Evolutionary conservation across 2,888 invertebrate species (phyloP).

Genomic region (Drosophila barbarae): DNA sequence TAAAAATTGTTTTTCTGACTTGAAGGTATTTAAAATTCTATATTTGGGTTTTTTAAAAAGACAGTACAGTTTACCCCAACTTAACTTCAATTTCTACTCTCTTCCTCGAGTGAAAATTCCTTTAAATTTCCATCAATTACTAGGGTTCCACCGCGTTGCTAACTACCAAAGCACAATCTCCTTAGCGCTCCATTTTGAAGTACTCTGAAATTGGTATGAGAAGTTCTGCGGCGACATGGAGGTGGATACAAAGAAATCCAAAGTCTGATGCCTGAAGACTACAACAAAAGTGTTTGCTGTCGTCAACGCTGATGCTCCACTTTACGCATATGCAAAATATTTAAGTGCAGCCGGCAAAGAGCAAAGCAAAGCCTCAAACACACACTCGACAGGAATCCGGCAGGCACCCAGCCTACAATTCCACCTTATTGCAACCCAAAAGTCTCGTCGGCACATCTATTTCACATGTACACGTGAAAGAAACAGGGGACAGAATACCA

Average conservation of each 20-base stretch:
- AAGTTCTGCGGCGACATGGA: not conserved
- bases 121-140: constrained; percentile 8
- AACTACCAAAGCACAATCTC: constrained; percentile 23
- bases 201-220: constrained; percentile 29
- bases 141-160: not conserved
- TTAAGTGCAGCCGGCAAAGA: constrained; percentile 69
- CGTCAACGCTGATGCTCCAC: constrained; percentile 48
- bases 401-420: constrained; percentile 3
- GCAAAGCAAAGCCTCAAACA: constrained; percentile 66
- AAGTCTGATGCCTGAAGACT: constrained; percentile 31
- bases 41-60: not conserved
- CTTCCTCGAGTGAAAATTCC: not conserved
- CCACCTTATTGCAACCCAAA: constrained; percentile 15
- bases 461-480: not conserved
- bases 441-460: not conserved
- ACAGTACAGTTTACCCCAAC: not conserved
- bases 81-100: too few relatives aligned
- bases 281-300: constrained; percentile 55
- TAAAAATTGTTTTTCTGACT: not conserved
- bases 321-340: constrained; percentile 71
- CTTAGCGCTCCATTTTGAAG: constrained; percentile 9
- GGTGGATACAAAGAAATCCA: constrained; percentile 12
- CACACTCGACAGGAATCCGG: constrained; percentile 41
- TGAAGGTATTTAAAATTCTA: not conserved
- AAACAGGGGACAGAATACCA: not conserved